phyloP scores from a whole-genome alignment of 2,888 invertebrate species.

The Melipona beecheii region DNA sequence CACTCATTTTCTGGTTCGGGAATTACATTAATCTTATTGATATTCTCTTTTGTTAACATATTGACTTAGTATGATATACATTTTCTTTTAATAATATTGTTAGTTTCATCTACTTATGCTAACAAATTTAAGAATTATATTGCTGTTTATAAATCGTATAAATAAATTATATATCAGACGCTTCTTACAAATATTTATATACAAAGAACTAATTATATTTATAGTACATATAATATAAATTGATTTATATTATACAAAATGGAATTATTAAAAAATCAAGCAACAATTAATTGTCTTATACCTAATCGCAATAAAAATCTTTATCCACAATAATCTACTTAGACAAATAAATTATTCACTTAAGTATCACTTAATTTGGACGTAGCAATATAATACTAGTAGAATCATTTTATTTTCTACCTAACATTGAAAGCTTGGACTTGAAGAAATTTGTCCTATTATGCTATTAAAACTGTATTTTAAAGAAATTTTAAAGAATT shows the following conservation, averaged over 20 bases:
- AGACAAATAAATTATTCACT: conserved; percentile 42
- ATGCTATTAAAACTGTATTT: conserved; percentile 26
- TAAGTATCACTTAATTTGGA: conserved; percentile 49
- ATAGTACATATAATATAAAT: conserved; percentile 48
- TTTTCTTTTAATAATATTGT: conserved; percentile 22
- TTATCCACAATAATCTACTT: conserved; percentile 30
- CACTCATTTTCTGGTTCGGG: not conserved
- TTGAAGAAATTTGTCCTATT: conserved; percentile 15
- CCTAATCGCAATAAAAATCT: conserved; percentile 45
- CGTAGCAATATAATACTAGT: conserved; percentile 49
- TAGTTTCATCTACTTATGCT: conserved; percentile 21
- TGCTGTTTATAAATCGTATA: conserved; percentile 30
- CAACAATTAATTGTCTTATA: conserved; percentile 35
- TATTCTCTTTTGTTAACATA: conserved; percentile 21
- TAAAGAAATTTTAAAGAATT: conserved; percentile 16
- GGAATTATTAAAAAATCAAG: conserved; percentile 38
- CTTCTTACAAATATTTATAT: conserved; percentile 42
- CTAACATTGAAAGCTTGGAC: conserved; percentile 35
- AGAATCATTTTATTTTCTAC: conserved; percentile 34
- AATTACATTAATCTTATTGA: conserved; percentile 16
- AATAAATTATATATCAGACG: conserved; percentile 54
- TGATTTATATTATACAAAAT: conserved; percentile 42
- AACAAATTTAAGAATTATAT: conserved; percentile 27
- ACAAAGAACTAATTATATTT: conserved; percentile 43
- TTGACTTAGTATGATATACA: conserved; percentile 6